phyloP scores from a whole-genome alignment of 2,888 invertebrate genomes.

The Camptogramma bilineatum region DNA sequence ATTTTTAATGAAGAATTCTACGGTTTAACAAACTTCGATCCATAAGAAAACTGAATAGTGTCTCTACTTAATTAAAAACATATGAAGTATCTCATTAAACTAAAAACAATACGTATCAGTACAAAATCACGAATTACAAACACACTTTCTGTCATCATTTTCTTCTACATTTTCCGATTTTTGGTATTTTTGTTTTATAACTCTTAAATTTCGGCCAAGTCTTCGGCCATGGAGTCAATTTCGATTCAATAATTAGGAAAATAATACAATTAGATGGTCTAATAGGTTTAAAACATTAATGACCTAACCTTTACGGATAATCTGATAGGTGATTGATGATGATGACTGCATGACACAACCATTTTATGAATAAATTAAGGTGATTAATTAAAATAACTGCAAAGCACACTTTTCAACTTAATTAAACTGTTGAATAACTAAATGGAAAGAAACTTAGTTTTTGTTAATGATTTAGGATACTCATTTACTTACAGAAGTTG shows the following conservation, averaged over 20 bases:
- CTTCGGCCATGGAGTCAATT: not conserved
- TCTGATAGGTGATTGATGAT: conserved; percentile 18
- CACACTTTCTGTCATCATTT: no score
- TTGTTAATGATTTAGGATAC: no score
- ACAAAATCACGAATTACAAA: no score
- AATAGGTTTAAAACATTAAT: conserved; percentile 3
- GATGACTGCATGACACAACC: conserved; percentile 15
- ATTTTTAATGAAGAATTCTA: conserved; percentile 40
- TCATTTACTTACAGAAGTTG: no score
- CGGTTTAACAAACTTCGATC: conserved; percentile 5
- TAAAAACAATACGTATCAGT: no score
- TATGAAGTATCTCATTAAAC: no score
- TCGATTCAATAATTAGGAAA: not conserved
- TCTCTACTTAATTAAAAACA: no score
- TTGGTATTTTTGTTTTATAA: no score
- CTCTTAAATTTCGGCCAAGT: no score
- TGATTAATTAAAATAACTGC: conserved; percentile 8
- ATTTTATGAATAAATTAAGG: conserved; percentile 9
- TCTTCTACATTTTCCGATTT: no score
- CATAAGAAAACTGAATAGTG: conserved; percentile 29
- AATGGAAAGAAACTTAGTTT: no score
- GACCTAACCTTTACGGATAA: conserved; percentile 16
- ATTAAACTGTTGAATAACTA: not conserved
- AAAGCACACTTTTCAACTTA: not conserved
- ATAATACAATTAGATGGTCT: not conserved